Conservation (phyloP, 92 coral and sea anemone species). For the Epizoanthus scotinus region DNA sequence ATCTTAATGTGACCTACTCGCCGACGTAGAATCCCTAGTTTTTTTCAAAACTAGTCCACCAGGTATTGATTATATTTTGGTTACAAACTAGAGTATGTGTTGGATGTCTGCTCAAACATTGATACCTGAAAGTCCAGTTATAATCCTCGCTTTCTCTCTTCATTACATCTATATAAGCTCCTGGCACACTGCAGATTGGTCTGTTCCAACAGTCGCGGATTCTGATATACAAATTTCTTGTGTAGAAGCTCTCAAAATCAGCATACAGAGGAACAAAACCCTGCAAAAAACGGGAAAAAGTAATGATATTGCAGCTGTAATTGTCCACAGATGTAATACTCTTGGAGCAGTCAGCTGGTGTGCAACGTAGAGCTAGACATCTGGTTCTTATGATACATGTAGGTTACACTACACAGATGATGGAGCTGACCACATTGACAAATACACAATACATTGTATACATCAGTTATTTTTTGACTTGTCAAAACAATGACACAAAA, state of each 20-base stretch:
- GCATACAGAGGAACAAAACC: slow-evolving; percentile 96
- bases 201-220: slow-evolving; percentile 93
- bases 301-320: background rate
- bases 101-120: background rate
- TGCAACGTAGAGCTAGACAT: too few species aligned
- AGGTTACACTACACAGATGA: too few species aligned
- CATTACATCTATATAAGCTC: slow-evolving; percentile 78
- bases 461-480: too few species aligned
- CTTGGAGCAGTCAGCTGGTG: background rate
- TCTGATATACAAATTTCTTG: slow-evolving; percentile 87
- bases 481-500: too few species aligned
- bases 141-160: slow-evolving; percentile 75
- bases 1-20: too few species aligned
- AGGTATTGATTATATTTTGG: too few species aligned
- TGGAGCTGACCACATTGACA: too few species aligned
- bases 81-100: too few species aligned
- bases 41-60: too few species aligned
- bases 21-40: too few species aligned
- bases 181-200: slow-evolving; percentile 93
- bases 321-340: background rate
- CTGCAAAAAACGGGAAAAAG: slow-evolving; percentile 47
- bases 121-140: slow-evolving; percentile 94
- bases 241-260: slow-evolving; percentile 96
- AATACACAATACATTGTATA: too few species aligned
- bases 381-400: too few species aligned